phyloP scores from a whole-genome alignment of 2,113 vertebrate genomes.

The Petrocephalus zakoni region DNA sequence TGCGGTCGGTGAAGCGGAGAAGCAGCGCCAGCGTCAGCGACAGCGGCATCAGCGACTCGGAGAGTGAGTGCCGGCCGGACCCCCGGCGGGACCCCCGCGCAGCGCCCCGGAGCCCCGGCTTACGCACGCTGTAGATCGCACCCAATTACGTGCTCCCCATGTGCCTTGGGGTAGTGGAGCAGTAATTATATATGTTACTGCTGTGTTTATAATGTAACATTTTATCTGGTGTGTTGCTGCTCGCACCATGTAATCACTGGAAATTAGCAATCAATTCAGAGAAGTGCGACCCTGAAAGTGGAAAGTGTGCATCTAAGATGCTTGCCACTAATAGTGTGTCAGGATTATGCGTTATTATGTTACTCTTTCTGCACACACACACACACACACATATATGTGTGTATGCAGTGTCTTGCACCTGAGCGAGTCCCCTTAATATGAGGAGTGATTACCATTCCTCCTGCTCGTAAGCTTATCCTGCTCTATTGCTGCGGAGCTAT shows the following conservation, averaged over 20 bases:
- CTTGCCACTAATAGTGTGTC: background rate
- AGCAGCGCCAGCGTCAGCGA: slow-evolving; percentile 87
- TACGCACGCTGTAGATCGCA: background rate
- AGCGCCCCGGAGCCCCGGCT: background rate
- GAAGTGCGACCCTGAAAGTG: background rate
- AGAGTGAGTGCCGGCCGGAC: slow-evolving; percentile 66
- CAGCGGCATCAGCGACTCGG: slow-evolving; percentile 86
- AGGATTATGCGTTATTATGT: background rate
- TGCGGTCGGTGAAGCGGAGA: slow-evolving; percentile 81
- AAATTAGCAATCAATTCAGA: background rate
- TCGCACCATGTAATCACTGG: background rate
- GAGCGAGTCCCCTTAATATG: background rate
- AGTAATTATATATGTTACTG: background rate
- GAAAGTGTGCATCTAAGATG: background rate
- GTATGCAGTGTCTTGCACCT: background rate
- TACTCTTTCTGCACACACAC: background rate
- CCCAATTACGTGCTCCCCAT: background rate
- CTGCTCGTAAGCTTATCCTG: background rate
- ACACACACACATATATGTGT: too few species aligned
- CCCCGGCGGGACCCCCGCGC: background rate
- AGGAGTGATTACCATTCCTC: background rate
- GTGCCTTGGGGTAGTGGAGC: background rate
- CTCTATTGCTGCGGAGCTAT: background rate
- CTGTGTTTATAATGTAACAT: background rate
- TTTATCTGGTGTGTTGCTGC: background rate